A percentile compares a stretch with the other conserved stretches of the same genome.
These are phyloP conservation scores for Tautogolabrus adspersus DNA, from an alignment of 2,113 vertebrate genomes.

Conservation along the genomic window DNA sequence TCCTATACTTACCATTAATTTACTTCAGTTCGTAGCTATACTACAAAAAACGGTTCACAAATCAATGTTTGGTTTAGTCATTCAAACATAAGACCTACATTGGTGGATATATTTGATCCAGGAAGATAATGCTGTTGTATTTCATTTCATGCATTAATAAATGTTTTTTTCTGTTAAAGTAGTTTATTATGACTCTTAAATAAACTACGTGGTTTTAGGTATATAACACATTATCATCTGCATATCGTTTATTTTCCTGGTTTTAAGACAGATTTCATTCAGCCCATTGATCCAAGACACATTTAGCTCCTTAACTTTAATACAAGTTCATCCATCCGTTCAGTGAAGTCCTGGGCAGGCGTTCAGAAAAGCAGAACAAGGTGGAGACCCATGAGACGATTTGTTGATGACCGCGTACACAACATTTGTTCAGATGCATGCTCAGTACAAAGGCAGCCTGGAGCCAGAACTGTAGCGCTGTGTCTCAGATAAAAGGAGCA, in stretches of 20 bases:
- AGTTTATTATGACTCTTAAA: no score
- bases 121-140: no score
- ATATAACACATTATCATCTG: not conserved
- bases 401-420: conserved; percentile 49
- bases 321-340: conserved; percentile 18
- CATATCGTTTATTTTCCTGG: not conserved
- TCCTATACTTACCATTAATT: no score
- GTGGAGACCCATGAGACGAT: conserved; percentile 58
- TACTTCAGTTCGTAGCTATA: no score
- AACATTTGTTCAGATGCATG: conserved; percentile 55
- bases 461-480: conserved; percentile 43
- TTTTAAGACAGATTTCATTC: not conserved
- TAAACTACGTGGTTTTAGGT: not conserved
- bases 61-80: no score
- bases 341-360: conserved; percentile 34
- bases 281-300: not conserved
- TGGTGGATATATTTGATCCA: no score
- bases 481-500: conserved; percentile 54
- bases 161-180: no score
- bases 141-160: no score
- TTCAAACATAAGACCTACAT: no score
- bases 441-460: conserved; percentile 58
- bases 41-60: no score
- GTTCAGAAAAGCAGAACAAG: conserved; percentile 37
- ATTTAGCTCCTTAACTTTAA: conserved; percentile 32